Conservation (phyloP, 2,113 vertebrate genomes). For the Bungarus multicinctus region DNA sequence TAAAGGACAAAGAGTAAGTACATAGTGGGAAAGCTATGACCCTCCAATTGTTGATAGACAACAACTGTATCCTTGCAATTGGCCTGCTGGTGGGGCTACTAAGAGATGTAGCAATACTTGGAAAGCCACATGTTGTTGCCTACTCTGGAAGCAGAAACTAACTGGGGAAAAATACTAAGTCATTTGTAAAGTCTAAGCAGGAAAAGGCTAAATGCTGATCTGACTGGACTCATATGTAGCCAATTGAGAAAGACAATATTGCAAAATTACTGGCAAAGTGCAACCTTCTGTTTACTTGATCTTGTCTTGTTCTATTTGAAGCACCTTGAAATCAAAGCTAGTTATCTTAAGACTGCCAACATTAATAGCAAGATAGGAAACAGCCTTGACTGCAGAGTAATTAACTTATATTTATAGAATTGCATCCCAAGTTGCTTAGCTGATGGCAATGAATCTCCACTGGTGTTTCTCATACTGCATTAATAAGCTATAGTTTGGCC, state of each 20-base stretch:
- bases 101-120: neutral
- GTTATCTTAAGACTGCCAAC: neutral
- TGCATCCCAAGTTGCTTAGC: neutral
- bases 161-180: neutral
- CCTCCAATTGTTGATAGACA: neutral
- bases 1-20: neutral
- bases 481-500: conserved; percentile 49
- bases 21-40: neutral
- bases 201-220: neutral
- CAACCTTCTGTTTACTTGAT: neutral
- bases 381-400: neutral
- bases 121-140: neutral
- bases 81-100: neutral
- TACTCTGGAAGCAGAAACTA: neutral
- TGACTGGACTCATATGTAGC: neutral
- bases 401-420: neutral
- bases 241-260: neutral
- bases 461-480: conserved; percentile 45
- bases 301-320: neutral
- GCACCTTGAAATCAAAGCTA: neutral
- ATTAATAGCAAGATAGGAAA: neutral
- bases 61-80: neutral
- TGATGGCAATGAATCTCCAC: neutral
- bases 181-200: neutral
- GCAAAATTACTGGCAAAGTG: neutral